Evolutionary conservation across 2,888 invertebrate genomes (phyloP).

Genomic region (Dorcus parallelipipedus): DNA sequence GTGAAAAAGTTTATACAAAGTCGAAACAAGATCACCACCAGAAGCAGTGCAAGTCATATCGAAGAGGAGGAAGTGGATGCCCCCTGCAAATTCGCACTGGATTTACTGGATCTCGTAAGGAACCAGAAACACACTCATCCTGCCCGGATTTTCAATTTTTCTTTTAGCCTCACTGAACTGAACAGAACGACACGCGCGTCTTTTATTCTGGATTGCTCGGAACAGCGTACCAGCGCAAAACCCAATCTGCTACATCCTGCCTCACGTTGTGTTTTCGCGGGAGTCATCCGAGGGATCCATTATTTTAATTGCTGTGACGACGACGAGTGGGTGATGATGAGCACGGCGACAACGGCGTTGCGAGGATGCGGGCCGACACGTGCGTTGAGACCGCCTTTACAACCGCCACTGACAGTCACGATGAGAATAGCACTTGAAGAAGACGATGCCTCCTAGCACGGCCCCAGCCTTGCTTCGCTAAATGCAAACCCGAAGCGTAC

Average conservation of each 20-base stretch:
- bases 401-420: conserved; percentile 15
- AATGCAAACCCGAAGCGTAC: conserved; percentile 20
- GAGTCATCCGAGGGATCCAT: conserved; percentile 6
- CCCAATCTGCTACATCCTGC: conserved; percentile 16
- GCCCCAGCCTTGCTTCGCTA: conserved; percentile 20
- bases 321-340: background rate
- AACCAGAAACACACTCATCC: background rate
- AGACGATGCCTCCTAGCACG: conserved; percentile 4
- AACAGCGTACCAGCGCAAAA: background rate
- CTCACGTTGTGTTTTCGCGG: conserved; percentile 7
- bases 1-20: conserved; percentile 30
- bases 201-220: background rate
- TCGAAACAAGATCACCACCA: conserved; percentile 25
- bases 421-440: conserved; percentile 32
- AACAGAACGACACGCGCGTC: background rate
- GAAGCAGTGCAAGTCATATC: conserved; percentile 21
- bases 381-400: conserved; percentile 9
- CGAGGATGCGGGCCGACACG: conserved; percentile 12
- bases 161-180: background rate
- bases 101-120: too few species aligned
- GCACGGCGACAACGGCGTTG: background rate
- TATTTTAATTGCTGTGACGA: conserved; percentile 10
- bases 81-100: background rate
- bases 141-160: background rate
- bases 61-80: background rate